Evolutionary conservation across 1,140 invertebrate species (phyloP).

Genomic region (Hyposmocoma kahamanoa): DNA sequence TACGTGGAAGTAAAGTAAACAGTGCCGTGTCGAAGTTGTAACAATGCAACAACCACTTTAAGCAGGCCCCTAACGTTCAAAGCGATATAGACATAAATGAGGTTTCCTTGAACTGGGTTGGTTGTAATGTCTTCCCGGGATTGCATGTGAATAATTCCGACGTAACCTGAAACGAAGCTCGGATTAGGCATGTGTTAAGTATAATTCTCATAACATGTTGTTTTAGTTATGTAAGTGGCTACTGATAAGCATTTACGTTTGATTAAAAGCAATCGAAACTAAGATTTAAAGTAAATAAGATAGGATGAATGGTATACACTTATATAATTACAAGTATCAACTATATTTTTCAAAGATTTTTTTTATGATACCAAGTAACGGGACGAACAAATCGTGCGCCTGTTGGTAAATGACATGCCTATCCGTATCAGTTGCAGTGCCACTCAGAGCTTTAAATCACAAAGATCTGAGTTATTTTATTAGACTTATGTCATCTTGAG

Average conservation of each 20-base stretch:
- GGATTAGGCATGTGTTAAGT: conserved; percentile 19
- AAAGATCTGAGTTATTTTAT: too few species aligned
- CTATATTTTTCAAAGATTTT: too few species aligned
- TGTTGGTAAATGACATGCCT: too few species aligned
- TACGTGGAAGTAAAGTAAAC: conserved; percentile 38
- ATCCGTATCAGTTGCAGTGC: too few species aligned
- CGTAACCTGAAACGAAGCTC: conserved; percentile 30
- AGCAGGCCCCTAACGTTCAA: not conserved
- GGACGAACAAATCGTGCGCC: too few species aligned
- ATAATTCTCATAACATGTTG: conserved; percentile 19
- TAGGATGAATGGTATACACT: too few species aligned
- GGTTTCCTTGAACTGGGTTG: not conserved
- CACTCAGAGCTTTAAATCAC: too few species aligned
- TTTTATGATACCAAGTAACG: too few species aligned
- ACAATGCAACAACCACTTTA: not conserved
- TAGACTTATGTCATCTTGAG: too few species aligned
- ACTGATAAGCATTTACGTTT: not conserved
- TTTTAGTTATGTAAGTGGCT: conserved; percentile 14
- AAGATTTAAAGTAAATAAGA: too few species aligned
- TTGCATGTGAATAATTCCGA: conserved; percentile 6
- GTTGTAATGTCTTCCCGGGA: conserved; percentile 34
- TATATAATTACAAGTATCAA: too few species aligned
- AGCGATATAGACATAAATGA: not conserved
- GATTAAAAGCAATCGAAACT: too few species aligned
- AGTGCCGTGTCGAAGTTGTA: conserved; percentile 34